Evolutionary conservation across 2,888 invertebrate species (phyloP).

Genomic region (Bombyx huttoni): DNA sequence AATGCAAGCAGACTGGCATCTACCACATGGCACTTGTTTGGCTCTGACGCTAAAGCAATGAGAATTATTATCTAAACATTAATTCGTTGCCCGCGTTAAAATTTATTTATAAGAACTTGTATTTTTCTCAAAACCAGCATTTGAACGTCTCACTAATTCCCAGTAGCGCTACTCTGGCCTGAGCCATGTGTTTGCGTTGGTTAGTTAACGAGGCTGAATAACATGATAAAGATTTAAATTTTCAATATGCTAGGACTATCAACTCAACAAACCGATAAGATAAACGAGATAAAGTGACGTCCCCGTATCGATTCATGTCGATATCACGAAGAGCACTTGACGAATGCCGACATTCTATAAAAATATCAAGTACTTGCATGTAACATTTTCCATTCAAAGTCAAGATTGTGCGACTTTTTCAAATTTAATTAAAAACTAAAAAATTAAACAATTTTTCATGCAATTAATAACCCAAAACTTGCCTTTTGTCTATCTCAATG

Average conservation of each 20-base stretch:
- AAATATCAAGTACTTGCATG: too few relatives aligned
- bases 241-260: neutral
- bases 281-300: neutral
- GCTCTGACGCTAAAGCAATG: constrained; percentile 6
- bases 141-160: neutral
- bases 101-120: neutral
- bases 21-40: constrained; percentile 10
- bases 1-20: constrained; percentile 5
- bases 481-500: too few relatives aligned
- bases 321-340: neutral
- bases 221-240: neutral
- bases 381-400: too few relatives aligned
- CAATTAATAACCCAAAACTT: too few relatives aligned
- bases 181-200: neutral
- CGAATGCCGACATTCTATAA: neutral
- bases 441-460: too few relatives aligned
- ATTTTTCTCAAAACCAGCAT: neutral
- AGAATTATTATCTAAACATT: constrained; percentile 10
- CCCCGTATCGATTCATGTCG: neutral
- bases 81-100: constrained; percentile 6
- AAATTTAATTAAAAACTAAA: too few relatives aligned
- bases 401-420: too few relatives aligned
- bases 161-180: neutral
- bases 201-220: neutral
- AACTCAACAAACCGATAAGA: neutral